Evolutionary conservation across 1,140 invertebrate genomes (phyloP).

Genomic region (Stegodyphus mimosarum): DNA sequence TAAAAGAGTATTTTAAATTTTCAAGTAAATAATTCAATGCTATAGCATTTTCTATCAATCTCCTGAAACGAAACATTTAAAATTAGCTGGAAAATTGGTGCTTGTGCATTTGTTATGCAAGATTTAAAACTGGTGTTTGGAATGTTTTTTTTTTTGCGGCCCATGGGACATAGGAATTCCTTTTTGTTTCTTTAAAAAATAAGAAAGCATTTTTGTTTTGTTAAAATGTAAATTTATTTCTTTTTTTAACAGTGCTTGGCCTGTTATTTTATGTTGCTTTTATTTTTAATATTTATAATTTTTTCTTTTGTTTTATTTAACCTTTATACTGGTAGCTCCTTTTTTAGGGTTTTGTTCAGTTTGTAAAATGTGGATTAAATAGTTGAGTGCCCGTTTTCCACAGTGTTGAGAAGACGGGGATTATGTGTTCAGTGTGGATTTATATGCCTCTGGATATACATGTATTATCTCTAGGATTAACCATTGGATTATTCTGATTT

Average conservation of each 20-base stretch:
- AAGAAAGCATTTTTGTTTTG: not conserved
- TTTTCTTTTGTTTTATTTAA: constrained; percentile 41
- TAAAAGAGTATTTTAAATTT: too few species aligned
- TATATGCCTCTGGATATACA: constrained; percentile 26
- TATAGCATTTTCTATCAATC: too few species aligned
- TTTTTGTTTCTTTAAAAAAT: not conserved
- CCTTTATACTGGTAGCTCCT: constrained; percentile 7
- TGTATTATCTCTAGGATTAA: constrained; percentile 18
- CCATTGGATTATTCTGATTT: constrained; percentile 38
- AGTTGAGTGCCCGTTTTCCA: not conserved
- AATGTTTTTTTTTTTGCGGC: not conserved
- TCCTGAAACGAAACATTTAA: too few species aligned
- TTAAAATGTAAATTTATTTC: not conserved
- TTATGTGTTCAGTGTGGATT: constrained; percentile 37
- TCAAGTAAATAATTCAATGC: too few species aligned
- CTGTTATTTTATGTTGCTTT: constrained; percentile 19
- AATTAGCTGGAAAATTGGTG: too few species aligned
- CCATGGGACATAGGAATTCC: not conserved
- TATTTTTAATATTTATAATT: constrained; percentile 28
- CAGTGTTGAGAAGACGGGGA: constrained; percentile 9
- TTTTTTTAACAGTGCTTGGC: not conserved
- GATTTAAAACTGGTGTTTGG: not conserved
- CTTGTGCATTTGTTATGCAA: not conserved
- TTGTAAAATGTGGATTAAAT: constrained; percentile 36
- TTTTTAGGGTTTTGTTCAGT: constrained; percentile 48